Evolutionary conservation across 1,140 invertebrate genomes (phyloP).

Genomic region (Bombus polaris): DNA sequence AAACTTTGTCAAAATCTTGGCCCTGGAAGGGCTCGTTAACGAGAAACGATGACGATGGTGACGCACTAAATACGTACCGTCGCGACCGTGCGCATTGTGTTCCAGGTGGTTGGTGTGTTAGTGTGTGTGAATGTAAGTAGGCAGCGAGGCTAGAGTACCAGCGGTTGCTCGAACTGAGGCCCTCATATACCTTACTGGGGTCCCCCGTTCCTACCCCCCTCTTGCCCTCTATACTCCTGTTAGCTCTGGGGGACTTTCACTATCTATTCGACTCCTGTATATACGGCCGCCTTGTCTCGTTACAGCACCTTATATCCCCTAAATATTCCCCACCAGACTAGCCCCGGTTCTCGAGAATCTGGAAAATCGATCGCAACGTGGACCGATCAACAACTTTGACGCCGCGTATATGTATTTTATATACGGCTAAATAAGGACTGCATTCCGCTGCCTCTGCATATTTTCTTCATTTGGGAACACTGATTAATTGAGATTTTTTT

Average conservation of each 20-base stretch:
- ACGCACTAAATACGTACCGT: slow-evolving; percentile 76
- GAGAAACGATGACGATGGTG: slow-evolving; percentile 29
- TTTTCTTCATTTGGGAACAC: too few relatives aligned
- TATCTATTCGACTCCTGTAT: slow-evolving; percentile 77
- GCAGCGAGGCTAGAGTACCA: slow-evolving; percentile 80
- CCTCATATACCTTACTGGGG: slow-evolving; percentile 82
- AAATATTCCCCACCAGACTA: slow-evolving; percentile 67
- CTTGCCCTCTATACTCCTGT: slow-evolving; percentile 63
- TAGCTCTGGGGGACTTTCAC: slow-evolving; percentile 79
- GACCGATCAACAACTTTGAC: not conserved
- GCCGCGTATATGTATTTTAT: not conserved
- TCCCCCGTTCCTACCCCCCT: slow-evolving; percentile 71
- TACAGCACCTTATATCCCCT: slow-evolving; percentile 76
- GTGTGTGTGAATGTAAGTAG: slow-evolving; percentile 77
- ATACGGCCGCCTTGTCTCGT: slow-evolving; percentile 75
- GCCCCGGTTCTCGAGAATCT: slow-evolving; percentile 53
- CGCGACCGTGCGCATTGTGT: slow-evolving; percentile 74
- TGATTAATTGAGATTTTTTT: too few relatives aligned
- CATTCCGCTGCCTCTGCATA: not conserved
- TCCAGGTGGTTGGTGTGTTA: slow-evolving; percentile 59
- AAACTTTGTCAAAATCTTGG: not conserved
- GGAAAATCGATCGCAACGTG: slow-evolving; percentile 44
- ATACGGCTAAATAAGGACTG: too few relatives aligned
- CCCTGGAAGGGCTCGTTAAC: not conserved
- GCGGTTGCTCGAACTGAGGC: slow-evolving; percentile 77